Evolutionary conservation across 35 echinoderm and acorn worm genomes (phyloP), one percentile per base, ranked within the genome.

Genomic region (Diadema setosum): DNA sequence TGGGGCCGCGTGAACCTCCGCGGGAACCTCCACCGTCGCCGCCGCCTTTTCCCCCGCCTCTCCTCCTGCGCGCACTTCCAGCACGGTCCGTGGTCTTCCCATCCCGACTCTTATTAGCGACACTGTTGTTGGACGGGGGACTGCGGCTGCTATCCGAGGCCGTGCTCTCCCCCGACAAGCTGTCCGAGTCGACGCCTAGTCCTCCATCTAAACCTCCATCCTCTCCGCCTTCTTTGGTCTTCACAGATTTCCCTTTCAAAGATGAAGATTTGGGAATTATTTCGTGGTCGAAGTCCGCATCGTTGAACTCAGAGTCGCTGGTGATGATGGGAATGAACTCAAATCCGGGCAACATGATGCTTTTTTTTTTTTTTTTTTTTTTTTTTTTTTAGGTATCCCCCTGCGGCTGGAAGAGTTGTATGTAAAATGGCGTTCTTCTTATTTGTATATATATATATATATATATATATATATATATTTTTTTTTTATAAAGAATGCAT

Each of bases 1-100:
- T 97, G 9, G 95, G 95, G 14, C 91, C 42, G 23, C 95, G 87
- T 6, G 91, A 52, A 4, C 75, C 74, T 50, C 56, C 83, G 6
- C 91, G 84, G 24, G 60, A 8, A 37, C 41, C 21, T 4, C 40
- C 45, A 24, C 73, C 73, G 44, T 5, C 73, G 39, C 73, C 73
- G 5, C 37, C 37, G 6, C 73, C 73, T 11, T n/a, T n/a, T n/a
- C n/a, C n/a, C 21, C 73, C 34, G 36, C 73, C 40, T 42, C 73
- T 44, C 24, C 73, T 34, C 27, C 73, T 34, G 73, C 73, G 73
- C 44, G 0, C 73, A 6, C 15, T 18, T 39, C 73, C 73, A 25
- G 7, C n/a, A 2, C 26, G 11, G 17, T 34, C 16, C 44, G 73
- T n/a, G 5, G 39, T 78, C 37, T 23, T 41, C 12, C 8, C 37